A percentile compares a stretch with the other conserved stretches of the same genome.
These are phyloP conservation scores for Platysteira castanea DNA, from an alignment of 2,113 vertebrate genomes.

Conservation along the genomic window DNA sequence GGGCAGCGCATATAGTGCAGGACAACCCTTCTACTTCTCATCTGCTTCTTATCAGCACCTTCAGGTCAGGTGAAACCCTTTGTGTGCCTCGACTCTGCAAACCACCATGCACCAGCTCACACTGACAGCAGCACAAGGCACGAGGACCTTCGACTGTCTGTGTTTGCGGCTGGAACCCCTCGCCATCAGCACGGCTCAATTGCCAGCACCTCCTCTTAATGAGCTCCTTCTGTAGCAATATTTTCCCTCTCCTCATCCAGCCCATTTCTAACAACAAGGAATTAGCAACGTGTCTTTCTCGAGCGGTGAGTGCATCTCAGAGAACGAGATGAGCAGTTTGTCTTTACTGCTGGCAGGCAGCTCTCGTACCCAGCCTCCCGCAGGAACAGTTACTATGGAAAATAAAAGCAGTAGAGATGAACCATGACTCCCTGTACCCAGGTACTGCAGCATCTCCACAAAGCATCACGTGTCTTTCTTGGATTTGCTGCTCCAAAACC, in stretches of 20 bases:
- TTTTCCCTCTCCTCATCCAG: not conserved
- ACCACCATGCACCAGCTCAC: not conserved
- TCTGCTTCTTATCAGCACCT: not conserved
- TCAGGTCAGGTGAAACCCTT: not conserved
- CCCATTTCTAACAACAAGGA: not conserved
- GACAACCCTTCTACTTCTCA: not conserved
- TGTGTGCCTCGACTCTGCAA: not conserved
- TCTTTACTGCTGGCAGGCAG: not conserved
- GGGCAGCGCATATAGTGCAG: not conserved
- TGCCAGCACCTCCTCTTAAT: not conserved
- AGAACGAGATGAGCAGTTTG: not conserved
- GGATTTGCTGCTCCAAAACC: not conserved
- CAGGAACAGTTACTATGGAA: conserved; percentile 1
- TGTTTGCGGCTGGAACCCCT: not conserved
- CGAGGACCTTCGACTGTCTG: not conserved
- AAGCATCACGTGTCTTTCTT: not conserved
- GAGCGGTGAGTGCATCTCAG: not conserved
- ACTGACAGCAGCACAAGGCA: not conserved
- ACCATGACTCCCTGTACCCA: not conserved
- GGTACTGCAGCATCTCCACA: not conserved
- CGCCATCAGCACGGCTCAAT: accelerated
- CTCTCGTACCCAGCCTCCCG: accelerated
- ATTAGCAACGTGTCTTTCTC: not conserved
- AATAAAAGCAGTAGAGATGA: not conserved
- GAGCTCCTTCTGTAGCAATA: not conserved